Percentiles rank a stretch among this genome's conserved stretches.
Evolutionary conservation across 2,797 vertebrate genomes (phyloP).

Genomic region (Hipposideros larvatus): DNA sequence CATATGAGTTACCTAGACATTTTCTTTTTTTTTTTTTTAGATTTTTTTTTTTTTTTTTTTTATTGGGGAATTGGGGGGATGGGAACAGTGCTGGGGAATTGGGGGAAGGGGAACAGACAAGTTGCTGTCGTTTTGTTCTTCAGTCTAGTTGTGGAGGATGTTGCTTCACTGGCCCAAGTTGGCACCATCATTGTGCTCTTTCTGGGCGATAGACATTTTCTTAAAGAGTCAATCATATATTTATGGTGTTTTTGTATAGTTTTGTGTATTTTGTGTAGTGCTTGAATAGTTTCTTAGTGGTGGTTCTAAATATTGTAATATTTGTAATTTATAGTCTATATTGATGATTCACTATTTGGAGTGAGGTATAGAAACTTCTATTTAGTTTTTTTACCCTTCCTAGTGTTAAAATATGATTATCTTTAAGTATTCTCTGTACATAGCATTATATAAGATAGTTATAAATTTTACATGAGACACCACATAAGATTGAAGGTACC

Average conservation of each 20-base stretch:
- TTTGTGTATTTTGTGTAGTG: not conserved
- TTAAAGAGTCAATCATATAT: not conserved
- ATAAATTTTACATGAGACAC: not conserved
- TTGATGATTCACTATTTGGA: not conserved
- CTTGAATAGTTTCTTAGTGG: conserved; percentile 37
- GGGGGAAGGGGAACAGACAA: too few relatives aligned
- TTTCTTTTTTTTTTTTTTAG: not conserved
- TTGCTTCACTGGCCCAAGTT: too few relatives aligned
- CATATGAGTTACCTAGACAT: not conserved
- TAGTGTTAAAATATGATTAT: not conserved
- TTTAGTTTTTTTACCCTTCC: not conserved
- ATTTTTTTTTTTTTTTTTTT: too few relatives aligned
- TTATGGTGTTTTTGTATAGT: not conserved
- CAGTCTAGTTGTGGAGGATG: too few relatives aligned
- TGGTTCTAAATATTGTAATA: not conserved
- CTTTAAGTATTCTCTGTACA: not conserved
- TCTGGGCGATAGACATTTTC: not conserved
- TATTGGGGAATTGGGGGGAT: too few relatives aligned
- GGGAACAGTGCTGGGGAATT: too few relatives aligned
- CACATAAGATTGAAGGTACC: not conserved
- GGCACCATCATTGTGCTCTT: too few relatives aligned
- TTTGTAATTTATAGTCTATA: not conserved
- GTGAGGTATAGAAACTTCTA: not conserved
- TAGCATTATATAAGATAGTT: not conserved
- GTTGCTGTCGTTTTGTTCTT: too few relatives aligned